Percentiles rank a stretch among this genome's conserved stretches.
Conservation (phyloP, 2,797 vertebrate species). For the Antrozous pallidus region DNA sequence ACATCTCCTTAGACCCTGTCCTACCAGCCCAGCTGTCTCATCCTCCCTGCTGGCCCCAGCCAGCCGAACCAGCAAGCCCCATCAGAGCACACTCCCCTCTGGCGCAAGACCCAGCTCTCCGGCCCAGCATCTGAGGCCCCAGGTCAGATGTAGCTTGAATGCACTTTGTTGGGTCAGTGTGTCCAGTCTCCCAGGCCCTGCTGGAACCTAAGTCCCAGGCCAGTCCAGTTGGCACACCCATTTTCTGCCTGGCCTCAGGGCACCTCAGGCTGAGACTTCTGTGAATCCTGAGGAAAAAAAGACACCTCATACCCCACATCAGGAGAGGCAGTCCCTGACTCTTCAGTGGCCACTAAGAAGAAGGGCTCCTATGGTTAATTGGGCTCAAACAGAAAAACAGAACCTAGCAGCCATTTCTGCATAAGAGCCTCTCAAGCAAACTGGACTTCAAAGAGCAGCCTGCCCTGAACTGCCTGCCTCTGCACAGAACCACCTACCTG, state of each 20-base stretch:
- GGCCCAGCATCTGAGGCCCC: not conserved
- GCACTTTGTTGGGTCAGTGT: accelerated
- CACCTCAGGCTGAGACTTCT: not conserved
- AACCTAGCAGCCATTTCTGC: not conserved
- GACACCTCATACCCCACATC: no score
- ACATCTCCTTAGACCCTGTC: not conserved
- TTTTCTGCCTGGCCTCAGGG: accelerated
- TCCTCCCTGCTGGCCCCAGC: not conserved
- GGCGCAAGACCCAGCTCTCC: not conserved
- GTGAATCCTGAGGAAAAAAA: not conserved
- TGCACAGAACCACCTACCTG: not conserved
- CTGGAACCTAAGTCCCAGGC: no score
- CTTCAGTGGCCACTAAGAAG: accelerated
- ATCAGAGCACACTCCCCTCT: not conserved
- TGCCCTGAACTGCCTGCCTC: not conserved
- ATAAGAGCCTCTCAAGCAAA: no score
- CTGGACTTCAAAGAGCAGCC: not conserved
- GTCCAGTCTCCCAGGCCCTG: not conserved
- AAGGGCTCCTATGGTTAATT: not conserved
- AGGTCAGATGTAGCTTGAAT: accelerated
- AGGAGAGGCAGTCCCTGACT: no score
- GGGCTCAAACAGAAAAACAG: not conserved
- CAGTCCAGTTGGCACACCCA: not conserved
- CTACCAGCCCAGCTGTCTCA: accelerated
- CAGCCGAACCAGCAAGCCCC: not conserved